phyloP scores from a whole-genome alignment of 2,888 invertebrate genomes.

The Drosophila koepferae region DNA sequence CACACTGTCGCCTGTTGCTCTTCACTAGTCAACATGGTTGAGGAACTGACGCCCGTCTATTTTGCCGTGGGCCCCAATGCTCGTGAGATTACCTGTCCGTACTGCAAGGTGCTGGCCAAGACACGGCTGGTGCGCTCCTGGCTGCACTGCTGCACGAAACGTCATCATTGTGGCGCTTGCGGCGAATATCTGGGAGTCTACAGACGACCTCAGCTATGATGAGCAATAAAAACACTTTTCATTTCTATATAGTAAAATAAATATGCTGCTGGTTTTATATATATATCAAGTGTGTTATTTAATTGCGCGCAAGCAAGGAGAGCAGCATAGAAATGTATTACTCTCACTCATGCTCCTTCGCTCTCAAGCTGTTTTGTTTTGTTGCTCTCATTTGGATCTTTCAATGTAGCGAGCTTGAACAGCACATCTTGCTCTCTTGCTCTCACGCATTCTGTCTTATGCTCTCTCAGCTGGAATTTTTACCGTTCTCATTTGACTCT shows the following conservation, averaged over 20 bases:
- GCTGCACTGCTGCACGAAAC: constrained; percentile 71
- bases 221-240: constrained; percentile 1
- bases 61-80: constrained; percentile 83
- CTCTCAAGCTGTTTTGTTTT: background rate
- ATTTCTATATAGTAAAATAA: constrained; percentile 18
- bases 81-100: constrained; percentile 82
- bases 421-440: background rate
- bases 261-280: constrained; percentile 10
- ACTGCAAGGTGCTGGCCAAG: constrained; percentile 76
- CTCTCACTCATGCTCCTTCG: background rate
- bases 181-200: constrained; percentile 84
- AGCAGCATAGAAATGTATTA: background rate
- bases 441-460: background rate
- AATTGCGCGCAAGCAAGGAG: background rate
- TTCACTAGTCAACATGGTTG: constrained; percentile 49
- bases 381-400: background rate
- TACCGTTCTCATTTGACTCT: background rate
- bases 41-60: constrained; percentile 70
- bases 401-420: background rate
- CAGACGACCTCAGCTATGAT: constrained; percentile 82
- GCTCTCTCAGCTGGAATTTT: background rate
- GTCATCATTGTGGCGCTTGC: constrained; percentile 82
- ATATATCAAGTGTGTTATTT: constrained; percentile 14
- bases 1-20: constrained; percentile 17
- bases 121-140: constrained; percentile 74